Base-by-base conservation (phyloP, 1,140 invertebrate genomes). In the Dufourea novaeangliae region DNA sequence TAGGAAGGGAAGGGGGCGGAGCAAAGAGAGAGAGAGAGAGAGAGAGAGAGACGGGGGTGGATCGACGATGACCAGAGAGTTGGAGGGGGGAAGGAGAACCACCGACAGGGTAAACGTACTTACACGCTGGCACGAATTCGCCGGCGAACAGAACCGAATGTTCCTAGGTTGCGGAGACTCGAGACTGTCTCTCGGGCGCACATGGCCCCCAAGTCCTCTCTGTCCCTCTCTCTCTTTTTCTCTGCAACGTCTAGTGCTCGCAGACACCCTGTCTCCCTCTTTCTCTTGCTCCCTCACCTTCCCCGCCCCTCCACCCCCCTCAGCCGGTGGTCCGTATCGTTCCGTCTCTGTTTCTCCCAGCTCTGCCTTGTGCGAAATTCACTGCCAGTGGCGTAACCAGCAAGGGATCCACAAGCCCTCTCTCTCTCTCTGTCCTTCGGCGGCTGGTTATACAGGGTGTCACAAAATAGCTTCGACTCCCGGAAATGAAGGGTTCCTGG, bases 291-390 rank as follows among this genome's bases (percentile, higher is more conserved):
- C 62, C 14, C n/a, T 25, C 62, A 6, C 34, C 27, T 62, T 34
- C 41, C 61, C 41, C 37, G 41, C 54, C 25, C 66, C 37, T 56
- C 61, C 56, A 62, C 56, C 57, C 66, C 57, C 52, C 46, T 69
- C 25, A 32, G 52, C 69, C 39, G 27, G 39, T 59, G 57, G 68
- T 71, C 57, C 37, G 74, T 62, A 56, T 32, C 56, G 50, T 41
- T 83, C 67, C 63, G 75, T 69, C 80, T 59, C 69, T 57, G 57
- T 67, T 62, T 44, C 80, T 50, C 80, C 50, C 66, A 66, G 69
- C 64, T 78, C 74, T 64, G 77, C 61, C 79, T n/a, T 79, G 82
- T 87, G 86, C 86, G 81, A 82, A 87, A 80, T 86, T 86, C 86
- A 80, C 72, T 72, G 46, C 63, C 86, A 87, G 73, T 71, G 84